Base-by-base conservation (phyloP, 2,888 invertebrate species). In the Sthenelais limicola region DNA sequence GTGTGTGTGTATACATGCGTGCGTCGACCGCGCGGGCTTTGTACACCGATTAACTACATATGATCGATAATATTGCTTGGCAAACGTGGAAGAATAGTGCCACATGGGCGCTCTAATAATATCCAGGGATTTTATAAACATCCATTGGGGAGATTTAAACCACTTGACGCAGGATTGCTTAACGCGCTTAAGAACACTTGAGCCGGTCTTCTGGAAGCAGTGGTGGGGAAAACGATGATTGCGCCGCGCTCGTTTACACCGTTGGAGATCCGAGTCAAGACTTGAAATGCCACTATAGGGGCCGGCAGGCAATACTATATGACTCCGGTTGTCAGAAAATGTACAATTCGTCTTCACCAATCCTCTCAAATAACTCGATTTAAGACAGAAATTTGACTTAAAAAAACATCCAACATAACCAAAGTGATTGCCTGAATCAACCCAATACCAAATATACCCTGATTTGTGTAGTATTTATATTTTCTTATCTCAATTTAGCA, bases 151-250 rank as follows among this genome's bases (percentile, higher is more conserved):
- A 18, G 18, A 30, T 33, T 56, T n/a, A 56, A 33, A 30, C 33
- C 56, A 56, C 56, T 56, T 56, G 56, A 56, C 56, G 56, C 56
- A n/a, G 32, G 56, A 30, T 56, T 56, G 33, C 56, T 56, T 56
- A 56, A 56, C 56, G 33, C 33, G 33, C 56, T 56, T 56, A 56
- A 56, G 56, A 33, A 33, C n/a, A 30, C 56, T 56, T 56, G 33
- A 56, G 56, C 21, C n/a, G n/a, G n/a, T 33, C 56, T 56, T 18
- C 56, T 56, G 30, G 21, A 56, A 56, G 56, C 56, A 56, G 32
- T 56, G 32, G 56, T 32, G 56, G 26, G 18, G 56, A 56, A 56
- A 56, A 56, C 56, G 30, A 56, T 56, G 56, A 56, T 56, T 56
- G 33, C 33, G 30, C 33, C 32, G 15, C 56, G 33, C 56, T 56